Evolutionary conservation across 1,140 invertebrate species (phyloP).

Genomic region (Megalopta genalis): DNA sequence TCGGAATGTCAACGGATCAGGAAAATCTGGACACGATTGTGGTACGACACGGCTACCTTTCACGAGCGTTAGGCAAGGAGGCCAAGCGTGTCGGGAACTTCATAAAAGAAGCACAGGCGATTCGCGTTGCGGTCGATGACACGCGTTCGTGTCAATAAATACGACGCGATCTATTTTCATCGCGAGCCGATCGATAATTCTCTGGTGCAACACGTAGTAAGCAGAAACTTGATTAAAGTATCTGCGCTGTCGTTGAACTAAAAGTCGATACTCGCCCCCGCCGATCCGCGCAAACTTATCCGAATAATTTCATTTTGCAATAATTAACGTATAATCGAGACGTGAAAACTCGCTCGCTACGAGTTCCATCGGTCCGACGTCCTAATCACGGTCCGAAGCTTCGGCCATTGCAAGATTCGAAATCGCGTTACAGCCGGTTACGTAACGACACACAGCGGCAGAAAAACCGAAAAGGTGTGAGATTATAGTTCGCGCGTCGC

Average conservation of each 20-base stretch:
- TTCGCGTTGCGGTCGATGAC: conserved; percentile 4
- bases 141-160: background rate
- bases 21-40: background rate
- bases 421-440: background rate
- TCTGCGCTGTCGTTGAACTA: too few species aligned
- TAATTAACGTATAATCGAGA: too few species aligned
- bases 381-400: background rate
- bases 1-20: background rate
- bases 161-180: background rate
- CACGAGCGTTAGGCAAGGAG: background rate
- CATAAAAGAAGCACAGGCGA: background rate
- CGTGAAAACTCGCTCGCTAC: too few species aligned
- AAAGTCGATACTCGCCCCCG: too few species aligned
- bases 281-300: too few species aligned
- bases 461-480: background rate
- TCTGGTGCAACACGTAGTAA: too few species aligned
- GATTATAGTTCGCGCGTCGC: too few species aligned
- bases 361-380: too few species aligned
- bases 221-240: too few species aligned
- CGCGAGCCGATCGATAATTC: background rate
- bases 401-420: background rate
- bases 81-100: conserved; percentile 17
- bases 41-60: too few species aligned
- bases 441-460: background rate
- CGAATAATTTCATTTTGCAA: too few species aligned